Base-by-base conservation (phyloP, 2,888 invertebrate species). In the Hedychridium roseum region DNA sequence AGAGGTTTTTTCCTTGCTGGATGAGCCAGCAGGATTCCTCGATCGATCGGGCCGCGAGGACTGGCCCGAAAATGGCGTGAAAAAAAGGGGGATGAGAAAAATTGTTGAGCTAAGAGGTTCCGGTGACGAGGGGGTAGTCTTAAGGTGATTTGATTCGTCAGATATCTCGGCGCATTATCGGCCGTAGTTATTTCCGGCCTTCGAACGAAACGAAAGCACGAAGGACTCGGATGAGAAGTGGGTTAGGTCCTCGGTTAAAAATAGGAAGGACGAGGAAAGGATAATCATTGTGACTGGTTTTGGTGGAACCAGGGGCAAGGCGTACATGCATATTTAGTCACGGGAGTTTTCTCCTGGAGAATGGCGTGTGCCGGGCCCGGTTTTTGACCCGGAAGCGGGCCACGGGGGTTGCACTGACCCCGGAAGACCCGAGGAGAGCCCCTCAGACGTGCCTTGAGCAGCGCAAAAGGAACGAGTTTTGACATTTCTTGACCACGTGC, bases 401-500 rank as follows among this genome's bases (percentile, higher is more conserved):
- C 56, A 46, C 44, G 42, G 32, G 55, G 43, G 49, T 44, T 45
- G 35, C 39, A 28, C 43, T 66, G 70, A 71, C 72, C 71, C 63
- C 54, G 37, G 20, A 50, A 61, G 59, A 60, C 61, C 64, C 49
- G 50, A n/a, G 55, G 27, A 41, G 49, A 56, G 51, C 52, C 54
- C 60, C 57, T 60, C 43, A 48, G 57, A 48, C 43, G 53, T 46
- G 44, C 44, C 37, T 17, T 46, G 39, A 50, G 53, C n/a, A 60
- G 51, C 46, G 32, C 21, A 32, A 38, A 46, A 41, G 46, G 67
- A 77, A 78, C 78, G 43, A 76, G 78, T 78, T 78, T 75, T 74
- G 77, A 76, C 75, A 68, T 62, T 45, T 64, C 65, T 64, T 70
- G 68, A 73, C 78, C 76, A 74, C 76, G 72, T 69, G 74, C 63